Percentiles rank a stretch among this genome's conserved stretches.
phyloP scores from a whole-genome alignment of 2,797 vertebrate species.

The Oreochromis grahami region DNA sequence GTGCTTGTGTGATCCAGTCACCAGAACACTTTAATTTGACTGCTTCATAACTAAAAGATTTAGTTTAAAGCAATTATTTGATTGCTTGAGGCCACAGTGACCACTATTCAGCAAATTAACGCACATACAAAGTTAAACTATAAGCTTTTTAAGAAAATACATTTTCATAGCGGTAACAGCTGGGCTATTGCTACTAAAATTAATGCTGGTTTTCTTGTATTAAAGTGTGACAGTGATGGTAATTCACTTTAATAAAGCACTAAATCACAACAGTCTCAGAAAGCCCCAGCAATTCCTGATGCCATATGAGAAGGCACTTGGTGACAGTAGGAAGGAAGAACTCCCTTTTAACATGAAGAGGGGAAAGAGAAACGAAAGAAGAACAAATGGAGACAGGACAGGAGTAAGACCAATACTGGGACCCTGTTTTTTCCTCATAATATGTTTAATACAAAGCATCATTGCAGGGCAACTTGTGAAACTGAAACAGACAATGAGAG shows the following conservation, averaged over 20 bases:
- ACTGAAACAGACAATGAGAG: background rate
- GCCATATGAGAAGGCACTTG: background rate
- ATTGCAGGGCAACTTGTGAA: background rate
- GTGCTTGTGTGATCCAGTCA: background rate
- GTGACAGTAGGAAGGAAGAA: background rate
- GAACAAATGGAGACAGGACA: background rate
- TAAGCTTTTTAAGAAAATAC: background rate
- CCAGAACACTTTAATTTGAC: background rate
- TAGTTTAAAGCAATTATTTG: background rate
- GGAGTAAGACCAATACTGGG: background rate
- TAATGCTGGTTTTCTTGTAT: background rate
- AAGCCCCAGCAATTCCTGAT: background rate
- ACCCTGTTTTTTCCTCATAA: background rate
- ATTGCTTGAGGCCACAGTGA: background rate
- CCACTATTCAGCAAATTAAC: background rate
- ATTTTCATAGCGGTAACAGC: background rate
- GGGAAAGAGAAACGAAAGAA: background rate
- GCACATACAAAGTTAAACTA: background rate
- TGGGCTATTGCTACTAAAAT: background rate
- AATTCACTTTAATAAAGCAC: background rate
- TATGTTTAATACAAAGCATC: background rate
- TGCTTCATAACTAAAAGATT: background rate
- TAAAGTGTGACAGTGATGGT: background rate
- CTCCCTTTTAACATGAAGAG: background rate
- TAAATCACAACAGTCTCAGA: background rate